Percentiles rank a stretch among this genome's conserved stretches.
These are phyloP conservation scores for Brachionichthys hirsutus DNA, from an alignment of 2,113 vertebrate genomes.

Conservation along the genomic window DNA sequence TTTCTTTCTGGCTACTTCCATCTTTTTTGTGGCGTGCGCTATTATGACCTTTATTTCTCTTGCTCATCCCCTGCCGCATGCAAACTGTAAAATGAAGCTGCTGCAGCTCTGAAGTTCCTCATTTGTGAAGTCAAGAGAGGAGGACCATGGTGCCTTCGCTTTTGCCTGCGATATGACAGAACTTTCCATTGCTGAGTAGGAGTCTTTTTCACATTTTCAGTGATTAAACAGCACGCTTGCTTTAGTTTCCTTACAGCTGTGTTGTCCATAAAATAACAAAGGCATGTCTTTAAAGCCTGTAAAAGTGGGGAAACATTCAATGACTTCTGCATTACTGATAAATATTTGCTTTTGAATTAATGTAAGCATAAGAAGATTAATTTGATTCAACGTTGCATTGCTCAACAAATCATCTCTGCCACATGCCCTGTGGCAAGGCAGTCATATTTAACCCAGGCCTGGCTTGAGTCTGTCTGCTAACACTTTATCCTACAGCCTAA, in stretches of 20 bases:
- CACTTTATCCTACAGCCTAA: neutral
- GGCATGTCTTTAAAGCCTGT: neutral
- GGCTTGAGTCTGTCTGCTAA: neutral
- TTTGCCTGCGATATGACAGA: constrained; percentile 18
- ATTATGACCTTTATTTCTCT: constrained; percentile 48
- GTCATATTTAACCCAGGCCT: neutral
- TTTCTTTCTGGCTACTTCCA: constrained; percentile 38
- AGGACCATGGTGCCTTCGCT: constrained; percentile 45
- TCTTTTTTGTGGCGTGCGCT: constrained; percentile 15
- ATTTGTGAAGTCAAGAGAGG: constrained; percentile 68
- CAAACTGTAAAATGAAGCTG: constrained; percentile 78
- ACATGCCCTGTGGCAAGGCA: neutral
- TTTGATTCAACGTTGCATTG: neutral
- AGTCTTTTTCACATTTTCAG: constrained; percentile 23
- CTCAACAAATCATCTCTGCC: neutral
- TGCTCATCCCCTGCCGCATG: constrained; percentile 59
- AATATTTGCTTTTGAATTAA: neutral
- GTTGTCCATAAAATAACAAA: neutral
- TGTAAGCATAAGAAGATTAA: too few relatives aligned
- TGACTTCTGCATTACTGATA: neutral
- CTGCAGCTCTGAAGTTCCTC: constrained; percentile 78
- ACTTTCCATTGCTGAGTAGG: constrained; percentile 17
- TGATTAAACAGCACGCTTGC: constrained; percentile 34
- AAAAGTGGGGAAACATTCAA: constrained; percentile 40
- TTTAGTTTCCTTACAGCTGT: neutral